A percentile compares a stretch with the other conserved stretches of the same genome.
Evolutionary conservation across 2,888 invertebrate genomes (phyloP).

Genomic region (Yponomeuta sedellus): DNA sequence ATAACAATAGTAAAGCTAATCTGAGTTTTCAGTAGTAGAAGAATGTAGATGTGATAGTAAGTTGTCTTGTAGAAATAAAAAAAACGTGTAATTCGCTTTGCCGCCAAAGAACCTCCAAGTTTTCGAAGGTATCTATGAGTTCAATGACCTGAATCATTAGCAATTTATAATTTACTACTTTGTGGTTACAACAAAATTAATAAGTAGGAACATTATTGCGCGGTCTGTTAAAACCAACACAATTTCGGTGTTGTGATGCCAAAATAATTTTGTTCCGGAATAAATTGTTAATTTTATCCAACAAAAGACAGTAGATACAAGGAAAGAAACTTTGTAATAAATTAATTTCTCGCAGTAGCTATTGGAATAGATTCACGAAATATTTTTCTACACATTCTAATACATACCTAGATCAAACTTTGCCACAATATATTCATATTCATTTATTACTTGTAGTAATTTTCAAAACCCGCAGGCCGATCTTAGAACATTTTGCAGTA

Average conservation of each 20-base stretch:
- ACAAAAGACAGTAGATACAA: no score
- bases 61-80: background rate
- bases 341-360: background rate
- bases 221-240: no score
- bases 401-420: constrained; percentile 1
- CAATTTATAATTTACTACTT: background rate
- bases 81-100: background rate
- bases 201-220: no score
- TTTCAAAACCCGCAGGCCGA: constrained; percentile 23
- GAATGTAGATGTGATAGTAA: background rate
- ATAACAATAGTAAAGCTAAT: no score
- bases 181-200: background rate
- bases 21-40: no score
- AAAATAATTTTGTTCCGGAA: no score
- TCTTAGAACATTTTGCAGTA: constrained; percentile 28
- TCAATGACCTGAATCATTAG: background rate
- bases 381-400: background rate
- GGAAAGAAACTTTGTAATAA: no score
- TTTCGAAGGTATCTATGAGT: background rate
- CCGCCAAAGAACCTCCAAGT: background rate
- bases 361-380: background rate
- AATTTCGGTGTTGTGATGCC: no score
- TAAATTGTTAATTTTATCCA: no score
- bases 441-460: background rate
- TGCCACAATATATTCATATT: background rate